Evolutionary conservation across 2,797 vertebrate genomes (phyloP), one percentile per base, ranked within the genome.

Genomic region (Syndactyla subalaris): DNA sequence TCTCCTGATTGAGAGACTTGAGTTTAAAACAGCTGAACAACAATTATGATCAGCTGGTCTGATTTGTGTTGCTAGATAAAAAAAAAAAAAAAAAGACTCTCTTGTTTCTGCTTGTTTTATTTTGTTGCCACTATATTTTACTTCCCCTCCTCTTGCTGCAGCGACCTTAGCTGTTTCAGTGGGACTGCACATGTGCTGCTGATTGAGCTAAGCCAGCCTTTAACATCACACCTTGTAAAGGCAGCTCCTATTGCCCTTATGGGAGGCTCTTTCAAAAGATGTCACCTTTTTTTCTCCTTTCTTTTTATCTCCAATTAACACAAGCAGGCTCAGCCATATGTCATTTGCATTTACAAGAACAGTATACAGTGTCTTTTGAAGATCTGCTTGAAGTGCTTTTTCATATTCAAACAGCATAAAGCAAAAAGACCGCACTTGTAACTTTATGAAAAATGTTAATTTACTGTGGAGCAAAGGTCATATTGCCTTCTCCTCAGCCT

Each of bases 171-270:
- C 45, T 79, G 23, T 72, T 86, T 89, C 78, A 29, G 24, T 29
- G 46, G 36, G 45, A 48, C 55, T 54, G 15, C 36, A 55, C 7
- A 2, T 41, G 54, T 59, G 70, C 88, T 92, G 92, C 85, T 72
- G 87, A 58, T 45, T 94, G 89, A 95, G 66, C 70, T 82, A 93
- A 96, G 38, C 55, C 82, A 90, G 88, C 85, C 73, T 90, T 80
- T 51, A 83, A 62, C 45, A 66, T 78, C 88, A 70, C 79, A 92
- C 91, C 75, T 92, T 93, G 82, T 91, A 92, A 96, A 97, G 73
- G 62, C 63, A 91, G 76, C 51, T 73, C 39, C 74, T 41, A 39
- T 39, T 73, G 74, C 95, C 74, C 74, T 85, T 91, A 65, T 67
- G 63, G 61, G 80, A 77, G 54, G 24, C 62, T 87, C 61, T 86